phyloP scores from a whole-genome alignment of 2,888 invertebrate genomes.

The Tyria jacobaeae region DNA sequence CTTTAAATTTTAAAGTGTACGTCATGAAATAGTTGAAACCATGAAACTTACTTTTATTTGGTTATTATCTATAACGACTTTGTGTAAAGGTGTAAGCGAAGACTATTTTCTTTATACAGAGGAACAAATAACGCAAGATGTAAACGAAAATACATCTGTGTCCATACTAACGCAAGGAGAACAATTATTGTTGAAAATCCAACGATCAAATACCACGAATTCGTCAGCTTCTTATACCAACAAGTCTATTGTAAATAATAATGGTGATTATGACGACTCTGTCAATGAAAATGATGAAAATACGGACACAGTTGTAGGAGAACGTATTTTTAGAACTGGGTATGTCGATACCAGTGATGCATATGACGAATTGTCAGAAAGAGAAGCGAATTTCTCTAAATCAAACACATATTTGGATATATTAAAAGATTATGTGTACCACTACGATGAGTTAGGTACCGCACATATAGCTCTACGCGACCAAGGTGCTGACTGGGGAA shows the following conservation, averaged over 20 bases:
- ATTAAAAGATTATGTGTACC: slow-evolving; percentile 50
- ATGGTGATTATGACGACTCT: slow-evolving; percentile 29
- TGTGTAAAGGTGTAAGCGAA: slow-evolving; percentile 47
- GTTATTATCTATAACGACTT: slow-evolving; percentile 28
- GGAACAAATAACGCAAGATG: slow-evolving; percentile 20
- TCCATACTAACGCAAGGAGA: slow-evolving; percentile 7
- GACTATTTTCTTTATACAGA: slow-evolving; percentile 55
- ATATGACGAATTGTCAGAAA: slow-evolving; percentile 20
- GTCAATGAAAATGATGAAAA: slow-evolving; percentile 36
- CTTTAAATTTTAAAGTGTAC: background rate
- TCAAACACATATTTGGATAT: slow-evolving; percentile 30
- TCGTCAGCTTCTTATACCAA: slow-evolving; percentile 1
- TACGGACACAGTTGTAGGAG: slow-evolving; percentile 7
- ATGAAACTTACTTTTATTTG: slow-evolving; percentile 26
- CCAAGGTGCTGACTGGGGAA: slow-evolving; percentile 2
- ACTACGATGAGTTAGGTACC: slow-evolving; percentile 11
- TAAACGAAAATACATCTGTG: slow-evolving; percentile 7
- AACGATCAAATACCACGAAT: slow-evolving; percentile 15
- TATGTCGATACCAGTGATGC: slow-evolving; percentile 18
- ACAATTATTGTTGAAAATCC: background rate
- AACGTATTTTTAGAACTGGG: slow-evolving; percentile 16
- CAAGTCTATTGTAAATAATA: slow-evolving; percentile 25
- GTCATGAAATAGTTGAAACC: slow-evolving; percentile 2
- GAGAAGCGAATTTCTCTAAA: slow-evolving; percentile 11
- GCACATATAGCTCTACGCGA: slow-evolving; percentile 16